Evolutionary conservation across 2,888 invertebrate genomes (phyloP).

Genomic region (Andrena flavipes): DNA sequence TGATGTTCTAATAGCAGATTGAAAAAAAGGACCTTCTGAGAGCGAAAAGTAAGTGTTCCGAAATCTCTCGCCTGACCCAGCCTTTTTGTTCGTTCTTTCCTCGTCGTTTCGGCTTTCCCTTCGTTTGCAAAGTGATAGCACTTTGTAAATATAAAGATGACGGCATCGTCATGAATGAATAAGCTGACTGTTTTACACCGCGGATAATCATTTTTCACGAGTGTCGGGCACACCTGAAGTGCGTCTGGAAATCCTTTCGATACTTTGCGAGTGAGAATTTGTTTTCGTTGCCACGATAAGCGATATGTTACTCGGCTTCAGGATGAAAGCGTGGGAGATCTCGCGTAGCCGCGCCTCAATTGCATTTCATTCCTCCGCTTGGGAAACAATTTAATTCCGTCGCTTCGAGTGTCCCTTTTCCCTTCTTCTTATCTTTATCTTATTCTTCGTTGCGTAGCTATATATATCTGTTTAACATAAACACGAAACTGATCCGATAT

Average conservation of each 20-base stretch:
- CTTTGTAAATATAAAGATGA: constrained; percentile 80
- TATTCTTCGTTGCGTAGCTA: neutral
- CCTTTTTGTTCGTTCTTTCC: neutral
- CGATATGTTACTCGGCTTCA: neutral
- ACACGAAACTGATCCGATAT: neutral
- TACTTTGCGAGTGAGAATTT: neutral
- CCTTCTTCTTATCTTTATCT: neutral
- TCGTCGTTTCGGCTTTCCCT: constrained; percentile 6
- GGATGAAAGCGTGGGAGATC: constrained; percentile 36
- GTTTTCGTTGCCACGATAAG: neutral
- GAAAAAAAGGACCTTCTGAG: constrained; percentile 29
- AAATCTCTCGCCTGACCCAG: neutral
- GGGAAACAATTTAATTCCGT: constrained; percentile 29
- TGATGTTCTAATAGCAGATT: constrained; percentile 73
- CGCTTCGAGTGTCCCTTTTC: neutral
- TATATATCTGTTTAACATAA: neutral
- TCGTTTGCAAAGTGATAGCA: constrained; percentile 47
- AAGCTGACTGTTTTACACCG: constrained; percentile 43
- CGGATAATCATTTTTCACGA: constrained; percentile 15
- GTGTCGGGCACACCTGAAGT: neutral
- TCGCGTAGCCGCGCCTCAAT: constrained; percentile 42
- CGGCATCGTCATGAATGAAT: constrained; percentile 74
- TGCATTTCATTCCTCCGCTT: constrained; percentile 14
- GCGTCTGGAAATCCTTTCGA: neutral
- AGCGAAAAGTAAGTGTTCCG: constrained; percentile 62